Percentiles rank a stretch among this genome's conserved stretches.
Conservation (phyloP, 2,113 vertebrate species). For the Calonectris borealis region DNA sequence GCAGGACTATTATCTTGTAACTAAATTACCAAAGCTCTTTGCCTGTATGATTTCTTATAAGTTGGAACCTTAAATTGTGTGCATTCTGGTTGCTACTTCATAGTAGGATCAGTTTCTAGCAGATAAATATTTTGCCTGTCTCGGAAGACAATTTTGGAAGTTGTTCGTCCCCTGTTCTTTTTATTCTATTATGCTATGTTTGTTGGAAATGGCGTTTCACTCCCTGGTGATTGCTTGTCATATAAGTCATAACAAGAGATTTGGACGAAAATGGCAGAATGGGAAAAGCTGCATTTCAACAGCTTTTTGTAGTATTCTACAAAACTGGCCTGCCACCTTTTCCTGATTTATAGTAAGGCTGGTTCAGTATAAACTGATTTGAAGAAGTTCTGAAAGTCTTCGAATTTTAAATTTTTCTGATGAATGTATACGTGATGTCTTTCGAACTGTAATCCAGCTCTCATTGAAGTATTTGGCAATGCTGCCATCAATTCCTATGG, state of each 20-base stretch:
- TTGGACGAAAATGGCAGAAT: not conserved
- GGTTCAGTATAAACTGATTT: not conserved
- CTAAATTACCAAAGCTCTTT: not conserved
- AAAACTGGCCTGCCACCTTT: not conserved
- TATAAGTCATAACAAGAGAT: not conserved
- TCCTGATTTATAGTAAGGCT: not conserved
- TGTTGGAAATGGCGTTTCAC: not conserved
- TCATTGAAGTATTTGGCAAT: not conserved
- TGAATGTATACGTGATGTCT: not conserved
- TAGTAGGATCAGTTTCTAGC: not conserved
- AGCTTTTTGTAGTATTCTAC: not conserved
- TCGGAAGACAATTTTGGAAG: not conserved
- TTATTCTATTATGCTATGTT: not conserved
- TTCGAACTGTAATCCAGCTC: not conserved
- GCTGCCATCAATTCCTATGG: not conserved
- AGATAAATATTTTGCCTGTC: not conserved
- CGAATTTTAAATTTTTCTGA: not conserved
- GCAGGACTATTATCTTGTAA: not conserved
- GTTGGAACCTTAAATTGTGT: not conserved
- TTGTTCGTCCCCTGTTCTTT: not conserved
- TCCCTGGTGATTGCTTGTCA: not conserved
- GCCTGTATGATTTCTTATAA: not conserved
- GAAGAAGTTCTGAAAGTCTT: not conserved
- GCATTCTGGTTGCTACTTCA: not conserved
- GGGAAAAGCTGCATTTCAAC: not conserved